Evolutionary conservation across 1,140 invertebrate genomes (phyloP).

Genomic region (Phenacoccus solenopsis): DNA sequence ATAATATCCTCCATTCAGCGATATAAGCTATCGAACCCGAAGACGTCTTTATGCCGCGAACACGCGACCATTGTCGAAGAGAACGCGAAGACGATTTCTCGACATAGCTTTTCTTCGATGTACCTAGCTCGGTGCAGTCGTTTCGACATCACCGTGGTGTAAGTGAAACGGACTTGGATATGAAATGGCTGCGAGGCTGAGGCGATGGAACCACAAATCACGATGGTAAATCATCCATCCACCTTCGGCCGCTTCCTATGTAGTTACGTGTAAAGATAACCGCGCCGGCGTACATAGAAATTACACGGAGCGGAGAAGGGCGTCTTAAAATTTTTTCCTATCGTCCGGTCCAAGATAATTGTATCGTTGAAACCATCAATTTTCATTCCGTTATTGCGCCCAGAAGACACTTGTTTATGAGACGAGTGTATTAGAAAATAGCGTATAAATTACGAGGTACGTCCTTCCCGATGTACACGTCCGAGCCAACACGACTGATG

Average conservation of each 20-base stretch:
- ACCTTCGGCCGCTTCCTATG: neutral
- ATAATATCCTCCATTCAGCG: neutral
- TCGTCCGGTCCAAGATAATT: neutral
- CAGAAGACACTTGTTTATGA: conserved; percentile 13
- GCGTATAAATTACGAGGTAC: conserved; percentile 4
- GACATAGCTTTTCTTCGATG: too few relatives aligned
- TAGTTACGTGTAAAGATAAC: neutral
- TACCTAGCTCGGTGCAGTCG: too few relatives aligned
- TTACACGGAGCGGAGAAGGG: neutral
- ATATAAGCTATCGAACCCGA: too few relatives aligned
- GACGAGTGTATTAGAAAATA: neutral
- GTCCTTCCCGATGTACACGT: neutral
- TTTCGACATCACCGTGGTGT: too few relatives aligned
- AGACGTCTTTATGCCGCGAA: neutral
- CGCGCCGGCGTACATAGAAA: neutral
- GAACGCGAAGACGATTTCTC: too few relatives aligned
- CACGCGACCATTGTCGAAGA: conserved; percentile 9
- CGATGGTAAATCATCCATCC: neutral
- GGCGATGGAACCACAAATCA: conserved; percentile 5
- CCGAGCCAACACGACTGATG: too few relatives aligned
- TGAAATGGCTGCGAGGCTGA: neutral
- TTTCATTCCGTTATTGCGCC: conserved; percentile 16
- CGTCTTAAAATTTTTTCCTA: neutral
- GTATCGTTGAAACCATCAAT: conserved; percentile 17
- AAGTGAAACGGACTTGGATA: too few relatives aligned